Evolutionary conservation across 2,797 vertebrate species (phyloP).

Genomic region (Acanthurus lineatus): DNA sequence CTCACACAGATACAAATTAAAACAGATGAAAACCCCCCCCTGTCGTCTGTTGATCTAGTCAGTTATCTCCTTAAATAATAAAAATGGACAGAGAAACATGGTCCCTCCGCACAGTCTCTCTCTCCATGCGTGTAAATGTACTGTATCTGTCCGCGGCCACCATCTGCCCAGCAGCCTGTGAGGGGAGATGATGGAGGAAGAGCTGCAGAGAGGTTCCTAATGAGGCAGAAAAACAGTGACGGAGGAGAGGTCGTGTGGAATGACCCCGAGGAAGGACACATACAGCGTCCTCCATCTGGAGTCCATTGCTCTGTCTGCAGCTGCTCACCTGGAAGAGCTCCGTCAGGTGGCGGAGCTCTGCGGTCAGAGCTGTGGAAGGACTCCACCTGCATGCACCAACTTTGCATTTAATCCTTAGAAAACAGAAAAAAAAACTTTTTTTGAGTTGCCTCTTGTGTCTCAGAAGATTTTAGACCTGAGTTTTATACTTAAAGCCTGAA

Average conservation of each 20-base stretch:
- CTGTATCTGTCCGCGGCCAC: neutral
- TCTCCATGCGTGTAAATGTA: slow-evolving; percentile 17
- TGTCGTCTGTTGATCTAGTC: slow-evolving; percentile 10
- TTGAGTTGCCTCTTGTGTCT: too few species aligned
- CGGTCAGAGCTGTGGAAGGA: neutral
- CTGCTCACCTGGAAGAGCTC: slow-evolving; percentile 61
- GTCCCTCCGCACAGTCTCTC: neutral
- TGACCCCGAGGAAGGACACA: slow-evolving; percentile 63
- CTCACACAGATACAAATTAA: neutral
- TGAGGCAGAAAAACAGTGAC: slow-evolving; percentile 72
- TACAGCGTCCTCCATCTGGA: slow-evolving; percentile 65
- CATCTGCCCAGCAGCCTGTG: slow-evolving; percentile 56
- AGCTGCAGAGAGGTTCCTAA: slow-evolving; percentile 58
- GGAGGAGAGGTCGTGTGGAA: slow-evolving; percentile 61
- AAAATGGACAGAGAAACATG: slow-evolving; percentile 4
- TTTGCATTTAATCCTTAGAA: neutral
- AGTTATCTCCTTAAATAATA: slow-evolving; percentile 31
- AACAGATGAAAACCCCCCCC: neutral
- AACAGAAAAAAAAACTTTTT: too few species aligned
- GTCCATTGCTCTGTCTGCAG: slow-evolving; percentile 37
- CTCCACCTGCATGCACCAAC: slow-evolving; percentile 25
- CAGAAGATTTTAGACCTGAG: too few species aligned
- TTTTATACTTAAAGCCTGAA: too few species aligned
- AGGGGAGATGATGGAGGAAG: slow-evolving; percentile 45
- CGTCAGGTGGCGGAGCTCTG: slow-evolving; percentile 15